phyloP scores from a whole-genome alignment of 2,113 vertebrate genomes.

The Rhadina sibilatrix region DNA sequence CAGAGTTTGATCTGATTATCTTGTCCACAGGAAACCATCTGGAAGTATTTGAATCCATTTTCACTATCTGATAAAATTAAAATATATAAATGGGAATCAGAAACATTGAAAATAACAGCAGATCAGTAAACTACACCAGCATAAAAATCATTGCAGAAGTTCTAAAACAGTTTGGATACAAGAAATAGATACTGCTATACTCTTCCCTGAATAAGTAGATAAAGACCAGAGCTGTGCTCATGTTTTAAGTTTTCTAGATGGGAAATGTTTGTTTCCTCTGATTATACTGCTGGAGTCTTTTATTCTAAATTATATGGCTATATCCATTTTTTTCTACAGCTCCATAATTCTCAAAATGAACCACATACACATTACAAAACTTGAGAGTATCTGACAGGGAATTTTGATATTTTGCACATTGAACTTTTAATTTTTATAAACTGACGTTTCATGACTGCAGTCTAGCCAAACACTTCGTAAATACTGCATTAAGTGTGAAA shows the following conservation, averaged over 20 bases:
- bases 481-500: background rate
- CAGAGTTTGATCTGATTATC: slow-evolving; percentile 86
- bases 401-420: background rate
- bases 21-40: slow-evolving; percentile 89
- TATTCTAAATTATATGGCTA: background rate
- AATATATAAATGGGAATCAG: background rate
- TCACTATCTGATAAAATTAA: slow-evolving; percentile 67
- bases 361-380: background rate
- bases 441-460: background rate
- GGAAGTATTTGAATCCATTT: slow-evolving; percentile 68
- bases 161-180: background rate
- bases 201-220: background rate
- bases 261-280: background rate
- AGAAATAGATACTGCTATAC: background rate
- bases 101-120: background rate
- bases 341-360: background rate
- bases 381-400: background rate
- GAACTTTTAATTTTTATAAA: background rate
- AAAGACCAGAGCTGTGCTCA: background rate
- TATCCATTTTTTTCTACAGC: background rate
- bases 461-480: background rate
- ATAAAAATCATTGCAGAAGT: background rate
- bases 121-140: background rate
- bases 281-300: background rate
- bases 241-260: background rate